Base-by-base conservation (phyloP, 2,113 vertebrate genomes). In the Phoenicopterus ruber region DNA sequence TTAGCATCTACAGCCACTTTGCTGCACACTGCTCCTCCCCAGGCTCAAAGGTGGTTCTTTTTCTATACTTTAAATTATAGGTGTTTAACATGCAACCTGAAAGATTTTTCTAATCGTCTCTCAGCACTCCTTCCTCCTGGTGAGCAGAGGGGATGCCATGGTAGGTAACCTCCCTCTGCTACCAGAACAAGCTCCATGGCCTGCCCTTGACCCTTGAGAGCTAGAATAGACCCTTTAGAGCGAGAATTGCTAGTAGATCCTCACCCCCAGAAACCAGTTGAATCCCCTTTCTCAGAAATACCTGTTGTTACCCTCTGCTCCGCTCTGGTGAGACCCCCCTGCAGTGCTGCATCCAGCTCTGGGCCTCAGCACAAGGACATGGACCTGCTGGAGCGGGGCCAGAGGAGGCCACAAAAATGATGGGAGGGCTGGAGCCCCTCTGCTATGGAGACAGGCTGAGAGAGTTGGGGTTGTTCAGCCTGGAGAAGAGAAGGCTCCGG, bases 11-110 rank as follows among this genome's bases (percentile, higher is more conserved):
- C 58, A 65, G 85, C 54, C 50, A 2, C 49, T 90, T 72, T 72
- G 67, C 72, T 80, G 57, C 38, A 55, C 72, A 46, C 42, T 63
- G 58, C 38, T 92, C 72, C 82, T 93, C 78, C 92, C n/a, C n/a
- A 4, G 71, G 84, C 78, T 88, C 74, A 49, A 46, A 90, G 73
- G 62, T 82, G 69, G 61, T 42, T 69, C 42, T 85, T 85, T 57
- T 46, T 38, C 61, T 34, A 5, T 6, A 17, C 6, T 3, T n/a
- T 32, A 77, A 88, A 86, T 80, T 86, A 58, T 0, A 25, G 58
- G 54, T 29, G 11, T 29, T 47, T 47, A 47, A 50, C 58, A 67
- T 10, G 58, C 47, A 62, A 81, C 62, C 32, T 66, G 69, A 77
- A 91, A 73, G 8, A 11, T 24, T 62, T 46, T 77, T 49, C 36